Percentiles rank a stretch among this genome's conserved stretches.
phyloP scores from a whole-genome alignment of 2,797 vertebrate species.

The Lagocephalus sceleratus region DNA sequence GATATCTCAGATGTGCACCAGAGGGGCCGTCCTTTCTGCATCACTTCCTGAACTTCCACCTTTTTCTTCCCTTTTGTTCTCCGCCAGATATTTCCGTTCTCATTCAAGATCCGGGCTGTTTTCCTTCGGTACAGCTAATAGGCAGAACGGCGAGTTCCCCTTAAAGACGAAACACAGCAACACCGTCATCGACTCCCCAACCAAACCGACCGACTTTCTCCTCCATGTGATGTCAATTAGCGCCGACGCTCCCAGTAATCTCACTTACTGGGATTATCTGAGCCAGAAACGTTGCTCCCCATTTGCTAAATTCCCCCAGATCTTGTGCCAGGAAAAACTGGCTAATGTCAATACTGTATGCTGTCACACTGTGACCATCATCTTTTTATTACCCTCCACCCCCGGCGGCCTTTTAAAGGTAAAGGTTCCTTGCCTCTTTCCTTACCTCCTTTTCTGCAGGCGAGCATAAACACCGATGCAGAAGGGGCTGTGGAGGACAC shows the following conservation, averaged over 20 bases:
- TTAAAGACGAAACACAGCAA: conserved; percentile 72
- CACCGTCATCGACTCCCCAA: conserved; percentile 63
- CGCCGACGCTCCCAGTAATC: conserved; percentile 60
- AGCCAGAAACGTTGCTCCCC: conserved; percentile 29
- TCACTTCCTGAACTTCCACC: conserved; percentile 34
- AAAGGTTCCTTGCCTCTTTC: conserved; percentile 30
- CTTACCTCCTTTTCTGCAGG: conserved; percentile 40
- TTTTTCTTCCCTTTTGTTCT: conserved; percentile 48
- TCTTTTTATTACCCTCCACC: conserved; percentile 19
- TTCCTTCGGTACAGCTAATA: conserved; percentile 37
- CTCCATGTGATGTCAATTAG: conserved; percentile 71
- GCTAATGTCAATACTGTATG: conserved; percentile 31
- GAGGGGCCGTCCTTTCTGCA: conserved; percentile 21
- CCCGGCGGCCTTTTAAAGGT: background rate
- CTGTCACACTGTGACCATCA: conserved; percentile 29
- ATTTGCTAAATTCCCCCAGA: conserved; percentile 40
- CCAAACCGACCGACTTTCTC: conserved; percentile 38
- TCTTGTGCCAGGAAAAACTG: conserved; percentile 57
- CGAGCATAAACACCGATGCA: conserved; percentile 52
- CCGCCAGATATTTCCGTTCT: conserved; percentile 10
- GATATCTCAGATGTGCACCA: conserved; percentile 28
- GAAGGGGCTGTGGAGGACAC: conserved; percentile 28
- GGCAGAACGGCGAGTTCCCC: conserved; percentile 59
- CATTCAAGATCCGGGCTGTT: conserved; percentile 3
- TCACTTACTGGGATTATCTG: conserved; percentile 52